A percentile compares a stretch with the other conserved stretches of the same genome.
These are phyloP conservation scores for Syrphus vitripennis DNA, from an alignment of 2,888 invertebrate genomes.

Conservation along the genomic window DNA sequence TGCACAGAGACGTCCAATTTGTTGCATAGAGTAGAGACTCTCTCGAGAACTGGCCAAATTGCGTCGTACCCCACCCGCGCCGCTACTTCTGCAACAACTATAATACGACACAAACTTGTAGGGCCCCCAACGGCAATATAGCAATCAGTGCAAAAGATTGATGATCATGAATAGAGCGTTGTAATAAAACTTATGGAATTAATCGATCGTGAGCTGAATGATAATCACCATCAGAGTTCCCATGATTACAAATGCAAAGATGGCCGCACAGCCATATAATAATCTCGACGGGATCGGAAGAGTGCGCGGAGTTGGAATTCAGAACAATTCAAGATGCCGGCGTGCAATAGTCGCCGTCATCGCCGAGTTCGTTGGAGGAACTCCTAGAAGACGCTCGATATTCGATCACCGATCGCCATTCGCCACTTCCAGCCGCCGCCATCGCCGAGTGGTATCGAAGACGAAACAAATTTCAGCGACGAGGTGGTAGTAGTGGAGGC, in stretches of 20 bases:
- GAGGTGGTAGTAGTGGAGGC: constrained; percentile 25
- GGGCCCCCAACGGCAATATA: constrained; percentile 60
- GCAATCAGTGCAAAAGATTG: constrained; percentile 70
- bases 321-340: constrained; percentile 56
- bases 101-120: constrained; percentile 29
- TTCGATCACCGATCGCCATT: constrained; percentile 62
- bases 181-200: constrained; percentile 69
- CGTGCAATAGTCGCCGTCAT: constrained; percentile 28
- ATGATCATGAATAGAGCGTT: constrained; percentile 68
- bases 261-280: not conserved
- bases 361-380: not conserved
- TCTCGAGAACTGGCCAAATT: constrained; percentile 25
- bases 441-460: not conserved
- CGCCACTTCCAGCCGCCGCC: constrained; percentile 7
- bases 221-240: constrained; percentile 69
- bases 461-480: constrained; percentile 35
- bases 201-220: constrained; percentile 70
- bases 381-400: constrained; percentile 61
- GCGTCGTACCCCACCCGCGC: not conserved
- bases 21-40: constrained; percentile 47
- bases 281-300: not conserved
- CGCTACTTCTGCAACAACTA: not conserved
- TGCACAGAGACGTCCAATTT: constrained; percentile 55
- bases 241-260: constrained; percentile 66
- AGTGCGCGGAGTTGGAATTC: constrained; percentile 31